Evolutionary conservation across 2,888 invertebrate genomes (phyloP).

Genomic region (Diaperis boleti): DNA sequence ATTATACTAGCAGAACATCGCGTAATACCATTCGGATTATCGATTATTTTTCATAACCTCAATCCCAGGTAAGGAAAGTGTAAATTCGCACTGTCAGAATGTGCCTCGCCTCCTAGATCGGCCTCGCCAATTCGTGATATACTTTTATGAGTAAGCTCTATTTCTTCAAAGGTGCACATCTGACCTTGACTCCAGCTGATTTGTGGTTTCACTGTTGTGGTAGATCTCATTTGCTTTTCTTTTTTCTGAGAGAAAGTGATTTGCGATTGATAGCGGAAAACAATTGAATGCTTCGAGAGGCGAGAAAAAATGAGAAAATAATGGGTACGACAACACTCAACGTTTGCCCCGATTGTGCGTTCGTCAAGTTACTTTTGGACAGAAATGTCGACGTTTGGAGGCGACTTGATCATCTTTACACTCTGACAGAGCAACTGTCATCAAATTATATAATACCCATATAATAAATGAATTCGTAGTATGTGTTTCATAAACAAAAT

Average conservation of each 20-base stretch:
- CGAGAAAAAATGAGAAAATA: conserved; percentile 5
- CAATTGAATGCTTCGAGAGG: conserved; percentile 23
- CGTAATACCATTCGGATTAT: not conserved
- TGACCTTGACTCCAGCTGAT: conserved; percentile 42
- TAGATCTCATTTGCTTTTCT: conserved; percentile 17
- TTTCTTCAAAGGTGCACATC: conserved; percentile 21
- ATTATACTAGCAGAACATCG: not conserved
- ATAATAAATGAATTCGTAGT: too few species aligned
- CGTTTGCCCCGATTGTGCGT: too few species aligned
- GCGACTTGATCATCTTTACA: too few species aligned
- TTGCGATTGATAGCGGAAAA: not conserved
- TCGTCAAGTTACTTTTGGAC: too few species aligned
- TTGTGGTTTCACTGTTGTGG: conserved; percentile 17
- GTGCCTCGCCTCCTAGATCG: not conserved
- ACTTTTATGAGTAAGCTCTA: conserved; percentile 17
- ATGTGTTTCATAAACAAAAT: too few species aligned
- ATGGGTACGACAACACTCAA: too few species aligned
- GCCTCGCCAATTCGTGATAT: not conserved
- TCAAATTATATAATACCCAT: too few species aligned
- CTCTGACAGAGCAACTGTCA: too few species aligned
- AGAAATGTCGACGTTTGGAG: too few species aligned
- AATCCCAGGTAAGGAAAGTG: conserved; percentile 1
- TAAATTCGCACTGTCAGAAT: conserved; percentile 1
- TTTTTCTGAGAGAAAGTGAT: conserved; percentile 26
- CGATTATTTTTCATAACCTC: conserved; percentile 26